A percentile compares a stretch with the other conserved stretches of the same genome.
Conservation (phyloP, 2,888 invertebrate genomes). For the Heteromyza rotundicornis region DNA sequence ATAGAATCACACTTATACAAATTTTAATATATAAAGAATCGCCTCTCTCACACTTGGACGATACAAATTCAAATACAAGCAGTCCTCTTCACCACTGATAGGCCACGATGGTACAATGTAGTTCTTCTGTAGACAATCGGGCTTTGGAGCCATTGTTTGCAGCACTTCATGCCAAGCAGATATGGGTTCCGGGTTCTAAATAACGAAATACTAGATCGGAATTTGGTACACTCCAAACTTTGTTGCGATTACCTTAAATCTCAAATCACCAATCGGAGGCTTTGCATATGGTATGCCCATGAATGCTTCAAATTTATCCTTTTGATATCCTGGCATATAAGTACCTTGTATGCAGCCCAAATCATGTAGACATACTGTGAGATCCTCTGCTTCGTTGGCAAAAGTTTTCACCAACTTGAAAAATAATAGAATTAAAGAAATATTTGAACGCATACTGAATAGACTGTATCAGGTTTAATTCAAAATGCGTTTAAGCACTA, state of each 20-base stretch:
- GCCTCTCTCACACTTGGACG: conserved; percentile 54
- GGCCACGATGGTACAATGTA: conserved; percentile 43
- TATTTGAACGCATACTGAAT: no score
- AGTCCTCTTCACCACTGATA: conserved; percentile 63
- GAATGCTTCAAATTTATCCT: conserved; percentile 53
- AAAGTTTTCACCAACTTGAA: no score
- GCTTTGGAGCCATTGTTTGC: conserved; percentile 53
- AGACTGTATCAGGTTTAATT: no score
- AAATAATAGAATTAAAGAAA: no score
- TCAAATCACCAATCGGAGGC: conserved; percentile 52
- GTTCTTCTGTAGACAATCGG: conserved; percentile 63
- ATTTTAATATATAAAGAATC: background rate
- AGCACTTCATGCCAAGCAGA: conserved; percentile 41
- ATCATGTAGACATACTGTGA: conserved; percentile 45
- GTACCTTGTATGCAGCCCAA: conserved; percentile 50
- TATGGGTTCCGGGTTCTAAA: conserved; percentile 51
- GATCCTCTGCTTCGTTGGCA: background rate
- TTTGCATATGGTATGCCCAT: conserved; percentile 57
- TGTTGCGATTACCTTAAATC: conserved; percentile 48
- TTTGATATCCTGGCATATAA: conserved; percentile 43
- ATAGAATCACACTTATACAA: background rate
- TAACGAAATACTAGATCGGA: background rate
- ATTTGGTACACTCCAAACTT: background rate
- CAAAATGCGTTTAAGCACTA: no score
- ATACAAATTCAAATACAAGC: conserved; percentile 65